phyloP scores from a whole-genome alignment of 1,140 invertebrate species.

The Habropoda laboriosa region DNA sequence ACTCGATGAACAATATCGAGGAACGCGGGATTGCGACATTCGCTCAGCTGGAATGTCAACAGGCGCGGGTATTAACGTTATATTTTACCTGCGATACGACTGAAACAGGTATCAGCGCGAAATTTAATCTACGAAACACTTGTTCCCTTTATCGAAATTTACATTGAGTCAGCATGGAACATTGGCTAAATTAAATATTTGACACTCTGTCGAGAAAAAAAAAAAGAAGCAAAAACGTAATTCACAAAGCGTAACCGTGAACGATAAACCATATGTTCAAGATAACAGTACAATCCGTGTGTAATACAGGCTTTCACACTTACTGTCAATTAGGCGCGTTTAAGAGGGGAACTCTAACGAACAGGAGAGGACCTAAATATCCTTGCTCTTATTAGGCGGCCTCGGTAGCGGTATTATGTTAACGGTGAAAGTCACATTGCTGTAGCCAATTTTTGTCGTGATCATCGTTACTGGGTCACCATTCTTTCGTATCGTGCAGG shows the following conservation, averaged over 20 bases:
- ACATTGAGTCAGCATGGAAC: too few relatives aligned
- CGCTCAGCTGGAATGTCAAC: background rate
- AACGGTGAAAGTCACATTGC: conserved; percentile 22
- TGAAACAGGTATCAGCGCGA: too few relatives aligned
- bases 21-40: conserved; percentile 26
- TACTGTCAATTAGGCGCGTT: conserved; percentile 4
- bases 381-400: background rate
- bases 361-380: conserved; percentile 7
- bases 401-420: background rate
- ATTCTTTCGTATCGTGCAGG: background rate
- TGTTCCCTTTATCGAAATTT: background rate
- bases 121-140: too few relatives aligned
- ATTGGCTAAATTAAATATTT: too few relatives aligned
- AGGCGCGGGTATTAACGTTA: background rate
- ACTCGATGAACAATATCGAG: background rate
- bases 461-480: background rate
- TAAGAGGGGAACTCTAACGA: conserved; percentile 20
- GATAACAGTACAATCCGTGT: background rate
- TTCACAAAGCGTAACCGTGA: too few relatives aligned
- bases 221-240: too few relatives aligned
- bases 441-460: conserved; percentile 13
- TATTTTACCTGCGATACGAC: too few relatives aligned
- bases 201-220: too few relatives aligned
- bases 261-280: too few relatives aligned
- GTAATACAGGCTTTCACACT: background rate